Conservation (phyloP, 1,140 invertebrate species). For the Lutraria rhynchaena region DNA sequence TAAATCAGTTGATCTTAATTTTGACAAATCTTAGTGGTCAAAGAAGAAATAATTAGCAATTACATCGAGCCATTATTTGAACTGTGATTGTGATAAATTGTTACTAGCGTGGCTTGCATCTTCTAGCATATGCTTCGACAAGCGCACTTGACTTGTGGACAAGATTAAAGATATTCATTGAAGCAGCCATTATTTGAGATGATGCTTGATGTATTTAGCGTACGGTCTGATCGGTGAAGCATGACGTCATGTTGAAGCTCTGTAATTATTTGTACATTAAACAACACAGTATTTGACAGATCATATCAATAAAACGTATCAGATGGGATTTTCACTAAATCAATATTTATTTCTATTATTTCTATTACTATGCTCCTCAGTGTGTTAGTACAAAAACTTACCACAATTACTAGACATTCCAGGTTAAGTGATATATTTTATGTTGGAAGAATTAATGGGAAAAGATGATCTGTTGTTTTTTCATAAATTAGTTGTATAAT, state of each 20-base stretch:
- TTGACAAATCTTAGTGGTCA: background rate
- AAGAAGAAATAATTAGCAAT: constrained; percentile 32
- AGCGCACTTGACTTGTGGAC: background rate
- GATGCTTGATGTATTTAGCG: constrained; percentile 32
- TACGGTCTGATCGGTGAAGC: constrained; percentile 25
- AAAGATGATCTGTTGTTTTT: too few relatives aligned
- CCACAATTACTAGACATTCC: too few relatives aligned
- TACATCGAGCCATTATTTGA: constrained; percentile 23
- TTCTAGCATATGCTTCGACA: too few relatives aligned
- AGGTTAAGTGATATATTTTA: too few relatives aligned
- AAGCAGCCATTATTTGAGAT: constrained; percentile 34
- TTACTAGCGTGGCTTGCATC: too few relatives aligned
- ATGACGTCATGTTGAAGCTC: constrained; percentile 41
- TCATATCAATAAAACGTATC: constrained; percentile 42
- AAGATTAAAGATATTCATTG: constrained; percentile 37
- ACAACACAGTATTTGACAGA: constrained; percentile 39
- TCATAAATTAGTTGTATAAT: too few relatives aligned
- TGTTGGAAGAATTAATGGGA: too few relatives aligned
- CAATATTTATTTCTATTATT: constrained; percentile 47
- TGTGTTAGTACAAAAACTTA: too few relatives aligned
- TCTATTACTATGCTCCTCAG: too few relatives aligned
- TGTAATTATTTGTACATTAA: constrained; percentile 58
- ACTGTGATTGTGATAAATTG: background rate
- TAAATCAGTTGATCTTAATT: too few relatives aligned
- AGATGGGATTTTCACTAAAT: constrained; percentile 42